These are phyloP conservation scores for Odontomyia ornata DNA, from an alignment of 2,888 invertebrate species.

Conservation along the genomic window DNA sequence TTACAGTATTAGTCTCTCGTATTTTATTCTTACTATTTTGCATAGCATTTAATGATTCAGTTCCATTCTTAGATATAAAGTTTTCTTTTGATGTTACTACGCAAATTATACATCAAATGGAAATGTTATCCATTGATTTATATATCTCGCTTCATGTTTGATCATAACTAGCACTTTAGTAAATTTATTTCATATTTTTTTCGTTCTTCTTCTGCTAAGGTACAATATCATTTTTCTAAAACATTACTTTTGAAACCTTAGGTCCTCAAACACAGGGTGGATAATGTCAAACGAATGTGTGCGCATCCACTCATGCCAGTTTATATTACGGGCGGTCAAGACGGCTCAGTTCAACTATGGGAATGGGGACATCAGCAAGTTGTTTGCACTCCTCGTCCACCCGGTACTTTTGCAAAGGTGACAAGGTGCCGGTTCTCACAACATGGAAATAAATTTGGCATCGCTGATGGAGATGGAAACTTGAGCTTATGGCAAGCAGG, in stretches of 20 bases:
- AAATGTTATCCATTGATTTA: slow-evolving; percentile 4
- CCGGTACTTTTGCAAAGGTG: slow-evolving; percentile 95
- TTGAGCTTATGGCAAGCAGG: slow-evolving; percentile 95
- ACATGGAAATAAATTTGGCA: slow-evolving; percentile 98
- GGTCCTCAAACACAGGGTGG: slow-evolving; percentile 93
- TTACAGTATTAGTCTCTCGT: slow-evolving; percentile 3
- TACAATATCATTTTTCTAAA: slow-evolving; percentile 54
- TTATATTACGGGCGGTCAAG: slow-evolving; percentile 94
- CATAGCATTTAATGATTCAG: not conserved
- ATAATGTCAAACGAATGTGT: slow-evolving; percentile 94
- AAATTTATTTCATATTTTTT: slow-evolving; percentile 36
- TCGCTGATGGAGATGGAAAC: slow-evolving; percentile 96
- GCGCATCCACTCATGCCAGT: slow-evolving; percentile 95
- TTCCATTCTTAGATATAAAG: slow-evolving; percentile 4
- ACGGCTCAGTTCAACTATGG: slow-evolving; percentile 96
- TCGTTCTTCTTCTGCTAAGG: slow-evolving; percentile 52
- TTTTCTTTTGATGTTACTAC: slow-evolving; percentile 1
- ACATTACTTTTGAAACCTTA: not conserved
- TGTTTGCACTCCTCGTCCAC: slow-evolving; percentile 88
- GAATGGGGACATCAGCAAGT: slow-evolving; percentile 97
- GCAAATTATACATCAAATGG: not conserved
- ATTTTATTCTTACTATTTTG: slow-evolving; percentile 1
- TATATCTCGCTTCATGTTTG: slow-evolving; percentile 33
- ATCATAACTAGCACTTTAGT: slow-evolving; percentile 25
- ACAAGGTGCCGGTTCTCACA: slow-evolving; percentile 95